Evolutionary conservation across 2,888 invertebrate genomes (phyloP).

Genomic region (Acleris laterana): DNA sequence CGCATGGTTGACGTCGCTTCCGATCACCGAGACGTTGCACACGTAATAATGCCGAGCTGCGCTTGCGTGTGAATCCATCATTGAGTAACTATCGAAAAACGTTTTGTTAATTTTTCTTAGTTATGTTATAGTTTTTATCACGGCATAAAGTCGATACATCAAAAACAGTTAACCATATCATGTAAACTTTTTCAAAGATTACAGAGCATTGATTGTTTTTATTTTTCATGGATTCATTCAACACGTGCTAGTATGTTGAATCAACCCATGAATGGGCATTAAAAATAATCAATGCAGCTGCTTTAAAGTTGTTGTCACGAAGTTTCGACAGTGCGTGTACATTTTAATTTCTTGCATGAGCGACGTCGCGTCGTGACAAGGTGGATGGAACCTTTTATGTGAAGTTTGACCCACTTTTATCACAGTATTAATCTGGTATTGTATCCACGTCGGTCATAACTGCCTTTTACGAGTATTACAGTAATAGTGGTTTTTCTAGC

Average conservation of each 20-base stretch:
- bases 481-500: not conserved
- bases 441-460: not conserved
- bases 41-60: conserved; percentile 21
- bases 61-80: conserved; percentile 34
- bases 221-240: no score
- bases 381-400: not conserved
- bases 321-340: not conserved
- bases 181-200: no score
- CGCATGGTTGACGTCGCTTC: conserved; percentile 33
- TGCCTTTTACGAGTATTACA: not conserved
- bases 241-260: no score
- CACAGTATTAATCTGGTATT: not conserved
- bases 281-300: no score
- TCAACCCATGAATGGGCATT: no score
- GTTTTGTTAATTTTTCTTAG: no score
- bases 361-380: no score
- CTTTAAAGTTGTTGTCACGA: not conserved
- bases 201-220: no score
- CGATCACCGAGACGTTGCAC: conserved; percentile 11
- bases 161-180: not conserved
- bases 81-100: conserved; percentile 21
- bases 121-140: conserved; percentile 12
- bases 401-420: not conserved
- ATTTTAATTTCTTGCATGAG: conserved; percentile 2
- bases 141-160: not conserved